Evolutionary conservation across 2,797 vertebrate species (phyloP).

Genomic region (Craterocephalus amniculus): DNA sequence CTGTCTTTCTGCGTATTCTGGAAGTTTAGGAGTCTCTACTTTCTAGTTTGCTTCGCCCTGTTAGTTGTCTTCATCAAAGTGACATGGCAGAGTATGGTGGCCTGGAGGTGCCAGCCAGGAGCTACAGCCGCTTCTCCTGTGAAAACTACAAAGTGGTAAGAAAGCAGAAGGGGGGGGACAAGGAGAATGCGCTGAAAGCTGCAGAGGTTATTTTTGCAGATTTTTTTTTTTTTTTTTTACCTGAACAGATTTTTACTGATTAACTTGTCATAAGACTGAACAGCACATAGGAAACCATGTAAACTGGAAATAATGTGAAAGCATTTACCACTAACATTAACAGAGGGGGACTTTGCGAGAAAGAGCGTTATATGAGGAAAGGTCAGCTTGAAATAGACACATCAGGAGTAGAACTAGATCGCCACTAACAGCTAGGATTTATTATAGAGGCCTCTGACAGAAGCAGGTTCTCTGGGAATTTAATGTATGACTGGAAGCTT

Average conservation of each 20-base stretch:
- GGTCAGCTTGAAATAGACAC: slow-evolving; percentile 69
- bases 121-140: slow-evolving; percentile 87
- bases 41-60: background rate
- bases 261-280: slow-evolving; percentile 3
- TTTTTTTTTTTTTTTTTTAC: background rate
- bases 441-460: slow-evolving; percentile 32
- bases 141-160: slow-evolving; percentile 92
- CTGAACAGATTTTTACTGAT: background rate
- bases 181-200: background rate
- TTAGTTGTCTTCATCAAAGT: slow-evolving; percentile 3
- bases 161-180: background rate
- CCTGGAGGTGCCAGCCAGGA: slow-evolving; percentile 83
- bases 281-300: background rate
- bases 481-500: slow-evolving; percentile 12
- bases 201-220: background rate
- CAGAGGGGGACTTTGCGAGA: slow-evolving; percentile 13
- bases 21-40: slow-evolving; percentile 21
- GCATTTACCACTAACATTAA: background rate
- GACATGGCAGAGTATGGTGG: slow-evolving; percentile 80
- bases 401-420: slow-evolving; percentile 41
- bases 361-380: slow-evolving; percentile 25
- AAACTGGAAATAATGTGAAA: background rate
- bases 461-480: slow-evolving; percentile 32
- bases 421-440: slow-evolving; percentile 43
- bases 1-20: slow-evolving; percentile 13